phyloP scores from a whole-genome alignment of 2,797 vertebrate species.

The Morus bassanus region DNA sequence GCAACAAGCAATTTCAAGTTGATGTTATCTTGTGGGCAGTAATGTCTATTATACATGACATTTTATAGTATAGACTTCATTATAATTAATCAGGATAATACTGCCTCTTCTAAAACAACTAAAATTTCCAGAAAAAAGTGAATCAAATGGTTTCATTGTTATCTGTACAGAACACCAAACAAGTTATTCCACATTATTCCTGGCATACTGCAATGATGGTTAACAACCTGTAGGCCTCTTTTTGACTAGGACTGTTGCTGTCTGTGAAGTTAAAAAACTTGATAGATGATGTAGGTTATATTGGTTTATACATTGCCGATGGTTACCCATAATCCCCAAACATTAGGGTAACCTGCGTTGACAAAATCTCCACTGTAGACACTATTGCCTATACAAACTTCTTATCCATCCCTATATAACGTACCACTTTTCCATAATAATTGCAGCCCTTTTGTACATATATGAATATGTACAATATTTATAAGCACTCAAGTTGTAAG shows the following conservation, averaged over 20 bases:
- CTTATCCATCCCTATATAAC: not conserved
- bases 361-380: not conserved
- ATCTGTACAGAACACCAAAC: not conserved
- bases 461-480: not conserved
- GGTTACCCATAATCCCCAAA: not conserved
- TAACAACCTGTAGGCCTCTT: not conserved
- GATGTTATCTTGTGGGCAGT: not conserved
- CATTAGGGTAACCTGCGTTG: not conserved
- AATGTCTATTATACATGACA: not conserved
- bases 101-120: not conserved
- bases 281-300: not conserved
- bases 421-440: not conserved
- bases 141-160: not conserved
- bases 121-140: not conserved
- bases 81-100: not conserved
- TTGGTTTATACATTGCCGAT: not conserved
- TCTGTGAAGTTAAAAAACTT: not conserved
- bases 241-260: not conserved
- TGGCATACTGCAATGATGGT: not conserved
- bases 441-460: not conserved
- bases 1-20: not conserved
- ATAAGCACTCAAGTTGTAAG: not conserved
- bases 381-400: not conserved
- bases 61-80: not conserved
- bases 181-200: not conserved